Evolutionary conservation across 2,113 vertebrate genomes (phyloP).

Genomic region (Pomatorhinus ruficollis): DNA sequence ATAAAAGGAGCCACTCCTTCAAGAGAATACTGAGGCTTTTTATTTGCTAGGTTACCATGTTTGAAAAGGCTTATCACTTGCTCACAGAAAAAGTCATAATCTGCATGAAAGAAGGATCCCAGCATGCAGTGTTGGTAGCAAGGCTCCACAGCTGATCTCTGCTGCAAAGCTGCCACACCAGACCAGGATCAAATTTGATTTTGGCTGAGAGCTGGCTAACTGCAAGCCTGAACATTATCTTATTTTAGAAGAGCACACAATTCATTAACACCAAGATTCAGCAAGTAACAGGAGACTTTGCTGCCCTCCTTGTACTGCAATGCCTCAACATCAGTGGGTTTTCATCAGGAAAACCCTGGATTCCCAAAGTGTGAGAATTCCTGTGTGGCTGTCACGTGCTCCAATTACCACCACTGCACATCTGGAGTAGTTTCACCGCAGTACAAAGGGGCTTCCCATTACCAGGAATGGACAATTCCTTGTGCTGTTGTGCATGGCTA

Average conservation of each 20-base stretch:
- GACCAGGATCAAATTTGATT: background rate
- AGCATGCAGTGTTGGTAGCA: background rate
- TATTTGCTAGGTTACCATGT: background rate
- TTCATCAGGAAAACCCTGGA: background rate
- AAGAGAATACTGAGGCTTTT: background rate
- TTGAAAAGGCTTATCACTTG: constrained; percentile 42
- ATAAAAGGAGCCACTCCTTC: background rate
- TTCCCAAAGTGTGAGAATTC: background rate
- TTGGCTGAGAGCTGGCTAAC: background rate
- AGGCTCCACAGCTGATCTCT: background rate
- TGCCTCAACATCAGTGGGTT: background rate
- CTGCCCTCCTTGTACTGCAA: background rate
- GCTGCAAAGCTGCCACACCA: background rate
- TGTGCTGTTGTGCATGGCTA: background rate
- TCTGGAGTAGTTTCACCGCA: background rate
- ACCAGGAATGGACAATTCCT: background rate
- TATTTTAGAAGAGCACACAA: background rate
- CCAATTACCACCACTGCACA: background rate
- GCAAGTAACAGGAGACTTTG: background rate
- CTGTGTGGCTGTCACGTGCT: background rate
- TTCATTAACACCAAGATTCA: background rate
- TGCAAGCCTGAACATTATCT: background rate
- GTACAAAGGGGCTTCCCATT: background rate
- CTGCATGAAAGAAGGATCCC: constrained; percentile 36
- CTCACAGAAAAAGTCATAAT: constrained; percentile 37